phyloP scores from a whole-genome alignment of 2,797 vertebrate genomes.

The Pempheris klunzingeri region DNA sequence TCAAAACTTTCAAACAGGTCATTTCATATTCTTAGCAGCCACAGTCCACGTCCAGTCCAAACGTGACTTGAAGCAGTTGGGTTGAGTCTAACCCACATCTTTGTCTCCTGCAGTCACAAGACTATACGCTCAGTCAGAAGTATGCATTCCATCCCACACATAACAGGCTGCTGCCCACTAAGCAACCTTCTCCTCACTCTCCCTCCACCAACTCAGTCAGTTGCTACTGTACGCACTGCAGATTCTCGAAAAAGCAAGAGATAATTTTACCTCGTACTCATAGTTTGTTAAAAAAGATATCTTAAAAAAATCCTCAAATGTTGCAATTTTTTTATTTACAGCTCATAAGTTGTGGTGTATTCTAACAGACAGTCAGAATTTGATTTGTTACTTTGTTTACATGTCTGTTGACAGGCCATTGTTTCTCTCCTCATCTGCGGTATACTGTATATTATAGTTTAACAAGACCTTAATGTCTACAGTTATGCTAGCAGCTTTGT shows the following conservation, averaged over 20 bases:
- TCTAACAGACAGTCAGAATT: constrained; percentile 2
- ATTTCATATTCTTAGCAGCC: constrained; percentile 34
- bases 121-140: constrained; percentile 51
- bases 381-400: constrained; percentile 34
- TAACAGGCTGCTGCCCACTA: constrained; percentile 55
- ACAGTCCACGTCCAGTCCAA: constrained; percentile 22
- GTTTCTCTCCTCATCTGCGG: not conserved
- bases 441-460: not conserved
- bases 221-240: constrained; percentile 11
- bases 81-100: constrained; percentile 33
- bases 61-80: constrained; percentile 28
- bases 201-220: constrained; percentile 64
- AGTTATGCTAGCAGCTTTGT: not conserved
- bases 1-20: constrained; percentile 40
- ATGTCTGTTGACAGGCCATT: not conserved
- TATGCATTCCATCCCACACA: constrained; percentile 69
- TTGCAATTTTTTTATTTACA: not conserved
- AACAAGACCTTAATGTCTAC: not conserved
- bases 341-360: not conserved
- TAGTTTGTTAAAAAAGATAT: not conserved
- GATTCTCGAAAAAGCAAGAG: constrained; percentile 7
- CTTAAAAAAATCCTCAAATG: not conserved
- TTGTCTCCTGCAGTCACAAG: constrained; percentile 56
- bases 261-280: constrained; percentile 14
- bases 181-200: constrained; percentile 49